Evolutionary conservation across 2,888 invertebrate genomes (phyloP), one percentile per base, ranked within the genome.

Genomic region (Drosophila histrio): DNA sequence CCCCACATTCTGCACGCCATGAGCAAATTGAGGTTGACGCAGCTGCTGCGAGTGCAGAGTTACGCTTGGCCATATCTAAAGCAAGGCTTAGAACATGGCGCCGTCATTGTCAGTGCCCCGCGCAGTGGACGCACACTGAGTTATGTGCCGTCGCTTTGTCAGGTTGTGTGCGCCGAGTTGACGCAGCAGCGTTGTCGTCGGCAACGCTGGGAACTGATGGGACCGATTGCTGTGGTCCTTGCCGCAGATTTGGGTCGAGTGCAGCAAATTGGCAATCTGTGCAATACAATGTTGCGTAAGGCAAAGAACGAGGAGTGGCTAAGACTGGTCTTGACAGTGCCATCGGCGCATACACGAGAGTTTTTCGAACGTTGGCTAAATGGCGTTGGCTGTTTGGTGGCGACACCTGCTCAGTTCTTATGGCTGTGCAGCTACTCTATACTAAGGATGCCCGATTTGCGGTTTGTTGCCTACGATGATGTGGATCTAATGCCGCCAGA

Each of bases 71-170:
- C 79, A 0, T 61, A 85, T 17, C 26, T 82, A 4, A 7, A 11
- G 4, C 8, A 15, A 2, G 69, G 65, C 0, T 3, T 36, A 0
- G 61, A 28, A 0, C 46, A 77, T 22, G 79, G 88, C 0, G 79
- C 67, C 1, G 39, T 82, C 15, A 60, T 85, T 5, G 68, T 87
- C 3, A 61, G 68, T 41, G 73, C 79, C 0, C 83, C 86, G 1
- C 57, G 57, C 11, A 87, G 88, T 38, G 82, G 82, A 4, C 86
- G 87, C 6, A 79, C 79, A 0, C 7, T 79, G 1, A 65, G 79
- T 50, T 82, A 64, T 22, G 46, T 85, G 6, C 83, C 64, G 15
- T 61, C 77, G 0, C 38, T 82, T 0, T 87, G 82, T 4, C 68
- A 87, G 24, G 24, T 19, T 3, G 68, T 73, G 0, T 34, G 43